Evolutionary conservation across 2,888 invertebrate species (phyloP).

Genomic region (Penaeus monodon): DNA sequence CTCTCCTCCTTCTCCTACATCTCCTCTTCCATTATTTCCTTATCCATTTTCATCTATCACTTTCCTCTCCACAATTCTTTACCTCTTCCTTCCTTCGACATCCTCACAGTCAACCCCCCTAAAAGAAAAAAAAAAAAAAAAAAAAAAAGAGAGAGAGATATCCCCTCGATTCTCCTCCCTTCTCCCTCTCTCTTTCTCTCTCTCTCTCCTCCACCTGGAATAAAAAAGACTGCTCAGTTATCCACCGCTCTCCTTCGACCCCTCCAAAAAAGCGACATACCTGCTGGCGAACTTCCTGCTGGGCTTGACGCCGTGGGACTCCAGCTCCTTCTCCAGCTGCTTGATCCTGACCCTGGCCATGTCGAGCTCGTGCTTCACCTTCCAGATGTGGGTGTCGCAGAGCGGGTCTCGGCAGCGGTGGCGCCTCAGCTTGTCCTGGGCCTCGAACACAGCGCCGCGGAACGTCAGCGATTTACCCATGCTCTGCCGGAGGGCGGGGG

Average conservation of each 20-base stretch:
- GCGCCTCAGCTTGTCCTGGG: constrained; percentile 81
- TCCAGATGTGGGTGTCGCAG: constrained; percentile 88
- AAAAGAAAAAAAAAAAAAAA: not conserved
- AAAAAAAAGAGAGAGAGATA: constrained; percentile 19
- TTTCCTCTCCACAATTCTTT: too few relatives aligned
- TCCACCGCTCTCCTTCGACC: not conserved
- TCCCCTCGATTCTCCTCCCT: constrained; percentile 1
- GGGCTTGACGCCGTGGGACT: constrained; percentile 84
- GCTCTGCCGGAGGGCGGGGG: constrained; percentile 70
- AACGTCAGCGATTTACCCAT: constrained; percentile 85
- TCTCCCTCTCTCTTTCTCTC: not conserved
- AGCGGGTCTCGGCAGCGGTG: constrained; percentile 84
- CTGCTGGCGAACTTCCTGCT: constrained; percentile 75
- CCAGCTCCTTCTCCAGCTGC: constrained; percentile 87
- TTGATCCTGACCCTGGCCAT: constrained; percentile 86
- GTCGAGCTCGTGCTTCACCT: constrained; percentile 90
- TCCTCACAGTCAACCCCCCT: not conserved
- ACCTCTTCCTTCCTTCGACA: too few relatives aligned
- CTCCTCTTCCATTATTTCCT: not conserved
- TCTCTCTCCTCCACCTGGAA: not conserved
- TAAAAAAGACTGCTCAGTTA: not conserved
- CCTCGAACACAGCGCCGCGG: constrained; percentile 83
- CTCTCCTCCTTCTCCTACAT: constrained; percentile 14
- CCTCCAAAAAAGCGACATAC: constrained; percentile 29
- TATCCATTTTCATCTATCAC: not conserved